Evolutionary conservation across 2,797 vertebrate genomes (phyloP).

Genomic region (Toxotes lorentzi): DNA sequence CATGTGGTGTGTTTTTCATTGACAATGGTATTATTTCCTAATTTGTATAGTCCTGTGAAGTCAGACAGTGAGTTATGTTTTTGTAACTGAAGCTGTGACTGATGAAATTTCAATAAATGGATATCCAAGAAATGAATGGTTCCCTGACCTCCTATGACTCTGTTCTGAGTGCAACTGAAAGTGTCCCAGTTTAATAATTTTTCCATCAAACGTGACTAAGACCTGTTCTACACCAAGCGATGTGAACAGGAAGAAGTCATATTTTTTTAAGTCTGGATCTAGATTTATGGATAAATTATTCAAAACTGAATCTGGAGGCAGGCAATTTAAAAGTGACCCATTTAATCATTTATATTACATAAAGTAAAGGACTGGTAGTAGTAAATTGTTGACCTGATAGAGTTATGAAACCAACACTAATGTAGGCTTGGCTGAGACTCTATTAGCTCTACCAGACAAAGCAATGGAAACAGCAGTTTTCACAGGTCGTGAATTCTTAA

Average conservation of each 20-base stretch:
- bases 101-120: slow-evolving; percentile 14
- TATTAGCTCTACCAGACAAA: neutral
- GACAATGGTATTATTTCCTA: slow-evolving; percentile 5
- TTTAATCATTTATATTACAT: neutral
- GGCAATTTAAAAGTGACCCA: no score
- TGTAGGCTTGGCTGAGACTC: neutral
- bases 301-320: neutral
- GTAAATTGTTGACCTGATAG: neutral
- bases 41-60: slow-evolving; percentile 18
- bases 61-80: slow-evolving; percentile 15
- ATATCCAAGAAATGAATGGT: slow-evolving; percentile 7
- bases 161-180: neutral
- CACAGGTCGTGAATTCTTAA: no score
- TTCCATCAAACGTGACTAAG: neutral
- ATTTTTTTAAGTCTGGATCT: neutral
- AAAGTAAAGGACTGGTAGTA: neutral
- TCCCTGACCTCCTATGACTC: neutral
- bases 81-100: slow-evolving; percentile 5
- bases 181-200: slow-evolving; percentile 25
- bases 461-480: neutral
- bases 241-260: neutral
- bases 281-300: neutral
- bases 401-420: neutral
- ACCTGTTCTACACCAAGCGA: neutral
- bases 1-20: no score